Conservation (phyloP, 2,113 vertebrate genomes). For the Ramphastos sulfuratus region DNA sequence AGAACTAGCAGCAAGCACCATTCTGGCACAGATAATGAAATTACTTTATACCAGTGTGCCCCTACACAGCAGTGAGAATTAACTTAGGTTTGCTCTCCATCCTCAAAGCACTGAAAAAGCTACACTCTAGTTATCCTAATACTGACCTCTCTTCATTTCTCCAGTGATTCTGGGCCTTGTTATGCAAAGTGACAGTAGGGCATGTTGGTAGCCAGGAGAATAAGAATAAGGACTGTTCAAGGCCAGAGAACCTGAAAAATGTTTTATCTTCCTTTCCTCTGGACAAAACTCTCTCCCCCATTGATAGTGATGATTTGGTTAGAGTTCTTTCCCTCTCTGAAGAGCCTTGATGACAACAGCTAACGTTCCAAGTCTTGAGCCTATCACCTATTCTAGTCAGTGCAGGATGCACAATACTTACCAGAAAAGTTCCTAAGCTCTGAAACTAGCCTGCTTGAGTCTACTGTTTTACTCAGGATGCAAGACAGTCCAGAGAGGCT, state of each 20-base stretch:
- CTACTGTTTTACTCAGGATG: background rate
- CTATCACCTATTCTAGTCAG: background rate
- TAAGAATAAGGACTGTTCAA: background rate
- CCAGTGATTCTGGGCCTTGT: background rate
- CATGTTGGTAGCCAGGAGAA: background rate
- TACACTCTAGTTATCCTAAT: background rate
- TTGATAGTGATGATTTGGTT: background rate
- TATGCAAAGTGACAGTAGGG: background rate
- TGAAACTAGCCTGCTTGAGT: background rate
- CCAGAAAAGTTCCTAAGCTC: background rate
- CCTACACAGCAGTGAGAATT: background rate
- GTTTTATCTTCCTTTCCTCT: background rate
- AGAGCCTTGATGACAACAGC: background rate
- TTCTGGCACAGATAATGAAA: background rate
- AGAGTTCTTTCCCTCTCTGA: background rate
- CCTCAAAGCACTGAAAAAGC: background rate
- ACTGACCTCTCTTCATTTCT: background rate
- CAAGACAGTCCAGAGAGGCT: background rate
- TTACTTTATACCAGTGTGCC: background rate
- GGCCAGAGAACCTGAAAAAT: background rate
- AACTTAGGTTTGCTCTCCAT: background rate
- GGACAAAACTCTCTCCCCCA: background rate
- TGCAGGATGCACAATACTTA: background rate
- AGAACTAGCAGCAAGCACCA: background rate
- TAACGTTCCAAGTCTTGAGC: background rate